Conservation (phyloP, 2,113 vertebrate genomes). For the Cololabis saira region DNA sequence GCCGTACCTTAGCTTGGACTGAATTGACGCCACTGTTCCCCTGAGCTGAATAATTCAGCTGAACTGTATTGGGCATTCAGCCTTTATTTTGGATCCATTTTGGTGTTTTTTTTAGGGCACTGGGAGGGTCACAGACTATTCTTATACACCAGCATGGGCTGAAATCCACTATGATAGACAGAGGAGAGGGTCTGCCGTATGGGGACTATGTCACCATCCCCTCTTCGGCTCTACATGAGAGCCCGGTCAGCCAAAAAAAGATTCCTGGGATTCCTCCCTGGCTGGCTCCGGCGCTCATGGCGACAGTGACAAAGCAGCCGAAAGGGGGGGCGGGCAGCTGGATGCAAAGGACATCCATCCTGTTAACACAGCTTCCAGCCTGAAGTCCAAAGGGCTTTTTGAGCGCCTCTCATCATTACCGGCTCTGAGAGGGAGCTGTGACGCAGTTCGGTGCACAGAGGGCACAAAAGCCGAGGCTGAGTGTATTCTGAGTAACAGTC, state of each 20-base stretch:
- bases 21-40: no score
- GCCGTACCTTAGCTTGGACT: no score
- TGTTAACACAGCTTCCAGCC: slow-evolving; percentile 45
- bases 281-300: slow-evolving; percentile 65
- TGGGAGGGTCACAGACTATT: slow-evolving; percentile 32
- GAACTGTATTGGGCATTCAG: background rate
- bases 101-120: slow-evolving; percentile 14
- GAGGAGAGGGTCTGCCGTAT: slow-evolving; percentile 25
- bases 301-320: slow-evolving; percentile 77
- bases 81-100: no score
- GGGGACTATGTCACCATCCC: slow-evolving; percentile 65
- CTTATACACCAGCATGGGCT: slow-evolving; percentile 37
- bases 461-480: slow-evolving; percentile 49
- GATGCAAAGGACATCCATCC: slow-evolving; percentile 71
- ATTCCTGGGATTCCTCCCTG: slow-evolving; percentile 78
- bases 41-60: slow-evolving; percentile 22
- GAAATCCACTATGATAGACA: slow-evolving; percentile 40
- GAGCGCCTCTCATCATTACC: slow-evolving; percentile 39
- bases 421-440: slow-evolving; percentile 58
- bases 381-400: slow-evolving; percentile 54
- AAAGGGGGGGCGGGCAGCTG: slow-evolving; percentile 1
- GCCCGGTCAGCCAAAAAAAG: slow-evolving; percentile 63
- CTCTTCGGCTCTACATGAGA: slow-evolving; percentile 49
- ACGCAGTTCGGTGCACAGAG: slow-evolving; percentile 35
- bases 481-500: slow-evolving; percentile 41